Evolutionary conservation across 2,888 invertebrate genomes (phyloP).

Genomic region (Strigamia crassipes): DNA sequence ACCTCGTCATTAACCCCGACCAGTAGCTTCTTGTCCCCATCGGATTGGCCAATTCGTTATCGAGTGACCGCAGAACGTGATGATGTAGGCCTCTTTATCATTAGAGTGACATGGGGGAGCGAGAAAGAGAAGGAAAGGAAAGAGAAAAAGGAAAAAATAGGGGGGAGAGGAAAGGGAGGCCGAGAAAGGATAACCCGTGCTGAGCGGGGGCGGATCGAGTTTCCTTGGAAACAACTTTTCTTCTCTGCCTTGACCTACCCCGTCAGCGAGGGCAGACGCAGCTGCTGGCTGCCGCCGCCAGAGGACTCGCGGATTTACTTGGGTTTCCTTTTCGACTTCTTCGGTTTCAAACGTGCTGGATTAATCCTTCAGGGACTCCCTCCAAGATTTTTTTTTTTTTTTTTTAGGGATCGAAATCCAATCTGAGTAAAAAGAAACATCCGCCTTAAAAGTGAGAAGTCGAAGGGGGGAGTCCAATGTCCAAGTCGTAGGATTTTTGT

Average conservation of each 20-base stretch:
- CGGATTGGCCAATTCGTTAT: conserved; percentile 1
- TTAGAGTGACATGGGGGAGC: not conserved
- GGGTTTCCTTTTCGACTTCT: not conserved
- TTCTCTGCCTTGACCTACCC: not conserved
- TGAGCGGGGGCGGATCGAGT: not conserved
- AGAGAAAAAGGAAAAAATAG: not conserved
- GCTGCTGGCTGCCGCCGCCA: not conserved
- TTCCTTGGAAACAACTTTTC: conserved; percentile 3
- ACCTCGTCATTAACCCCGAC: not conserved
- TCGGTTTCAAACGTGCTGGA: not conserved
- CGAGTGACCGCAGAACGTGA: conserved; percentile 4
- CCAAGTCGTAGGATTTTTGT: too few species aligned
- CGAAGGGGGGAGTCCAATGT: too few species aligned
- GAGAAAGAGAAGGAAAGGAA: too few species aligned
- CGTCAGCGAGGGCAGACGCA: not conserved
- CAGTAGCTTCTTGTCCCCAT: not conserved
- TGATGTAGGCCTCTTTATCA: conserved; percentile 4
- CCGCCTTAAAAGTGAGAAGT: not conserved
- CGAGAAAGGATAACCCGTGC: not conserved
- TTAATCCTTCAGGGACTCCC: not conserved
- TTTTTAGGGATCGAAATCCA: not conserved
- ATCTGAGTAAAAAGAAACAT: not conserved
- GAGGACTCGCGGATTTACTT: not conserved
- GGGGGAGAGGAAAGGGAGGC: not conserved
- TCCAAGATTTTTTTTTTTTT: not conserved